Evolutionary conservation across 2,113 vertebrate genomes (phyloP), one percentile per base, ranked within the genome.

Genomic region (Epinephelus moara): DNA sequence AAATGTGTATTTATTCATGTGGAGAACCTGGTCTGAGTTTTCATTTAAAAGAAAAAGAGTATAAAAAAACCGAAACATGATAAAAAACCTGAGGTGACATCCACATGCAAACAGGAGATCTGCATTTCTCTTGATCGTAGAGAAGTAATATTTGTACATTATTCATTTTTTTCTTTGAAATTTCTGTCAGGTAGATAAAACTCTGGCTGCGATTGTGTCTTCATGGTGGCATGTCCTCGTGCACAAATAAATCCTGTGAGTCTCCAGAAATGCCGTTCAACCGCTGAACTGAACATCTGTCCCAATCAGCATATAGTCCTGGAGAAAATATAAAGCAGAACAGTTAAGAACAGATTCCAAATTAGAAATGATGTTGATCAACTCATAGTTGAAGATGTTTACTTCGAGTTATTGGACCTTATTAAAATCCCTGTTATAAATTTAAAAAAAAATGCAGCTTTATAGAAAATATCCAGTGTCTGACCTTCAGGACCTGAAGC

Each of bases 231-330:
- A 13, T 4, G 8, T 15, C 11, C 37, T 9, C 19, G 14, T 52
- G 21, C 18, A 47, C 19, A 67, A 18, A 27, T 33, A 1, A 47
- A 0, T 53, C 2, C 8, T 13, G 37, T 56, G 61, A 82, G 53
- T 14, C 57, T 81, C 25, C 25, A 49, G 45, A 68, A 13, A 25
- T 12, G 10, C 55, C 12, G 17, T 63, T 93, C 78, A 92, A 27
- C 9, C 17, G 1, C 37, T 63, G 75, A 95, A 94, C 70, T 92
- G 71, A 63, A 95, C 92, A 45, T 96, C 94, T 50, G 95, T 96
- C 56, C 92, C 95, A 49, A 96, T 91, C 91, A 95, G 69, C 27
- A 95, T 37, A 52, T 91, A 94, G 85, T 91, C 93, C 95, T 96
- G 18, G 25, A 78, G 8, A 61, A 53, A 61, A 78, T 21, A 49